Evolutionary conservation across 2,888 invertebrate genomes (phyloP).

Genomic region (Metalampra italica): DNA sequence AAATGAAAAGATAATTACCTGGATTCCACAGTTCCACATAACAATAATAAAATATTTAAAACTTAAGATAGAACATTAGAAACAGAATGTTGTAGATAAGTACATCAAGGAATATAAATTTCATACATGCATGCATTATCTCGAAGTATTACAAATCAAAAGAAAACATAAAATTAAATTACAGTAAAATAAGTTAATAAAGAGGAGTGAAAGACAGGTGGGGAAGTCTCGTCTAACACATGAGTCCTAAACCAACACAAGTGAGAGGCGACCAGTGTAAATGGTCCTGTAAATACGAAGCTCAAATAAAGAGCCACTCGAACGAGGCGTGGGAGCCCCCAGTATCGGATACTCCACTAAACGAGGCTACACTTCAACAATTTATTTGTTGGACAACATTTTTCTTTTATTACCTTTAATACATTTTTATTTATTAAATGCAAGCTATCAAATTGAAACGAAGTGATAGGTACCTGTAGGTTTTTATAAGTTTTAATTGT

Average conservation of each 20-base stretch:
- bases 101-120: too few relatives aligned
- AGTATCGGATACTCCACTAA: constrained; percentile 18
- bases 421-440: too few relatives aligned
- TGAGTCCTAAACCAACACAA: constrained; percentile 14
- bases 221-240: constrained; percentile 10
- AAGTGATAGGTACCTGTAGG: too few relatives aligned
- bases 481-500: too few relatives aligned
- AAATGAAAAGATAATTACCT: too few relatives aligned
- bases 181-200: constrained; percentile 20
- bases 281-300: constrained; percentile 50
- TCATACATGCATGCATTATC: too few relatives aligned
- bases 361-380: constrained; percentile 15
- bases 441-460: too few relatives aligned
- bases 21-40: too few relatives aligned
- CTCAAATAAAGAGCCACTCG: constrained; percentile 36
- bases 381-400: constrained; percentile 3
- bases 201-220: constrained; percentile 17
- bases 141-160: too few relatives aligned
- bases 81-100: too few relatives aligned
- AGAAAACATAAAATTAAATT: constrained; percentile 14
- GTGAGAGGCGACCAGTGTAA: constrained; percentile 34
- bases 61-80: too few relatives aligned
- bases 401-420: neutral
- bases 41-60: too few relatives aligned
- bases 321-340: constrained; percentile 6